Base-by-base conservation (phyloP, 2,888 invertebrate genomes). In the Ashinkailepas kermadecensis region DNA sequence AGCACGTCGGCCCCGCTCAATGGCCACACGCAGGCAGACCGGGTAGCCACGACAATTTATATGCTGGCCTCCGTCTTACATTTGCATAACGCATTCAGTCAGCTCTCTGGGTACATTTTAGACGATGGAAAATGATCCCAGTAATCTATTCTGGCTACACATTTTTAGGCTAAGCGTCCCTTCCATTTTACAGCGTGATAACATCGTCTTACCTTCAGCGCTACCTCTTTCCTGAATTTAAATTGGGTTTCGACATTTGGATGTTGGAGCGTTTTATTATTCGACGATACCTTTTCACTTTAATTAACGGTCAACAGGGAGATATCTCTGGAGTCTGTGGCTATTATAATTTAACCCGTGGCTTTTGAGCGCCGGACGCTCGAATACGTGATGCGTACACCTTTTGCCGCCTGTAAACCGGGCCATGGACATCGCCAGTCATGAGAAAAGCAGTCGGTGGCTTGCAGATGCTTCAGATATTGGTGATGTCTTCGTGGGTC, bases 171-270 rank as follows among this genome's bases (percentile, higher is more conserved):
- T 74, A 74, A 56, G 74, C 74, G 74, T 74, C 74, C 56, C 56
- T 74, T 74, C 74, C 74, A 74, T 74, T 74, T 56, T 54, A 56
- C 18, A 18, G 56, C 23, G 10, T 54, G 74, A 74, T 74, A 74
- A 23, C 21, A 74, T 74, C 74, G 74, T 10, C 11, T 74, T 23
- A 56, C 54, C 74, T 74, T 56, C 21, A 54, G 1, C 56, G 74
- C 74, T 74, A 74, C 74, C 74, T 74, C 74, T 74, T 74, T 74
- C 74, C 74, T 74, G 74, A 74, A 74, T 74, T 74, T 74, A 74
- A 74, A 74, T 74, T 74, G 74, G 74, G 56, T 74, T 74, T 74
- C 74, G 74, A 74, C 74, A 74, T 74, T 54, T 54, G 74, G 74
- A 74, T 74, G 74, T 21, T 74, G 74, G 74, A 15, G 54, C 74